These are phyloP conservation scores for Turritopsis dohrnii DNA, from an alignment of 30 jellyfish, hydroid and myxozoan species.

Conservation along the genomic window DNA sequence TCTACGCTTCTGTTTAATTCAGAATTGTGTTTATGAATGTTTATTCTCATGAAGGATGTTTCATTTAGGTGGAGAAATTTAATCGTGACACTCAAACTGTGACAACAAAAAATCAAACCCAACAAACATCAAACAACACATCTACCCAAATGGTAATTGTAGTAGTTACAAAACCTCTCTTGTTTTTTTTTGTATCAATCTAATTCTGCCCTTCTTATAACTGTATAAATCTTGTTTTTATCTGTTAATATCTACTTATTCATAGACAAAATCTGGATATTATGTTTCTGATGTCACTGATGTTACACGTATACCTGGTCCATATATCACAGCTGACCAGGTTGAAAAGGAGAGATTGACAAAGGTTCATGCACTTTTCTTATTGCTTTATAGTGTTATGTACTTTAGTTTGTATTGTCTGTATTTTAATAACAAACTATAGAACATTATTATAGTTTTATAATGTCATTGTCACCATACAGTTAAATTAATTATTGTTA, in stretches of 20 bases:
- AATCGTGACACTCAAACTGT: slow-evolving; percentile 96
- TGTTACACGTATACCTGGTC: slow-evolving; percentile 63
- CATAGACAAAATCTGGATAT: slow-evolving; percentile 92
- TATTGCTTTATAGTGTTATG: no score
- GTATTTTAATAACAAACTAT: no score
- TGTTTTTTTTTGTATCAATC: no score
- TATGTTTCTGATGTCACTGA: slow-evolving; percentile 82
- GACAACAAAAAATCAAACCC: slow-evolving; percentile 42
- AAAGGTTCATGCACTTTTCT: no score
- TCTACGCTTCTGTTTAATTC: background rate
- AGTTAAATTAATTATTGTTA: no score
- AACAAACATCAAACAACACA: slow-evolving; percentile 73
- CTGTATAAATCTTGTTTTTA: background rate
- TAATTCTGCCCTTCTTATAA: background rate
- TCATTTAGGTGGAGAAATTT: slow-evolving; percentile 55
- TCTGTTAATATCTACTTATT: no score
- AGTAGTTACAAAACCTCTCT: no score
- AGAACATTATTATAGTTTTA: no score
- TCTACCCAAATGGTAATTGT: slow-evolving; percentile 93
- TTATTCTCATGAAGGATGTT: background rate
- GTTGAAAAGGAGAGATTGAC: slow-evolving; percentile 42
- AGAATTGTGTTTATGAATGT: background rate
- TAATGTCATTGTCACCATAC: no score
- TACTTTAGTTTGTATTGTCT: no score
- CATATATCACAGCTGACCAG: slow-evolving; percentile 88